Conservation (phyloP, 2,888 invertebrate species). For the Hymenopus coronatus region DNA sequence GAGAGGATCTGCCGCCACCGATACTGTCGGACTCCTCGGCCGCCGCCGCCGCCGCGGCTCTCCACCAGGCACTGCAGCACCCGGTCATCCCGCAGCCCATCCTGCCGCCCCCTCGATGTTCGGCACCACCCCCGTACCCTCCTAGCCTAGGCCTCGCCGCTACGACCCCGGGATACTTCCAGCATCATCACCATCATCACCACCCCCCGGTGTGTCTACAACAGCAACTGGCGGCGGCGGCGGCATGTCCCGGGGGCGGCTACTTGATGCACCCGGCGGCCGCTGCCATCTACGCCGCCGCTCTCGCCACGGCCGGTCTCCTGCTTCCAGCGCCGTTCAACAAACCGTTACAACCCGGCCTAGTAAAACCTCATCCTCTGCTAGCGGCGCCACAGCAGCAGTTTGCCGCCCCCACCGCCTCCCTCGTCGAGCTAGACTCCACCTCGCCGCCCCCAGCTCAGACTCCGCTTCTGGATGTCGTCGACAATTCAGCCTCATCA, state of each 20-base stretch:
- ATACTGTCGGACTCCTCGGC: background rate
- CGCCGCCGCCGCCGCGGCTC: constrained; percentile 20
- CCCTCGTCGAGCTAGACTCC: constrained; percentile 1
- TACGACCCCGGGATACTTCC: constrained; percentile 18
- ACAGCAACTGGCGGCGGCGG: constrained; percentile 22
- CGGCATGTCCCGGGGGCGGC: constrained; percentile 19
- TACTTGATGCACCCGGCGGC: constrained; percentile 32
- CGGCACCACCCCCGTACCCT: constrained; percentile 1
- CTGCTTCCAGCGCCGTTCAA: constrained; percentile 29
- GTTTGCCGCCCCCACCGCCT: constrained; percentile 9
- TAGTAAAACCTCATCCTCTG: constrained; percentile 30
- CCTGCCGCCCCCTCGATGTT: constrained; percentile 4
- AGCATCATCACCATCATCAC: constrained; percentile 17
- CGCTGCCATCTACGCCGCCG: constrained; percentile 34
- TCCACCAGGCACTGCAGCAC: constrained; percentile 3
- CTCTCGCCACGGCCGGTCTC: constrained; percentile 33
- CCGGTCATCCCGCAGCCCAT: constrained; percentile 16
- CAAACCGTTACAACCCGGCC: constrained; percentile 3
- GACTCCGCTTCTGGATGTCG: constrained; percentile 29
- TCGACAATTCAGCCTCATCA: constrained; percentile 30
- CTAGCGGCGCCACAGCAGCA: constrained; percentile 17
- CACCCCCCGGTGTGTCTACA: constrained; percentile 32
- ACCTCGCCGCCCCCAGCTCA: constrained; percentile 19
- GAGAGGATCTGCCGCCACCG: constrained; percentile 24
- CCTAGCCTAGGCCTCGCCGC: background rate